phyloP scores from a whole-genome alignment of 2,113 vertebrate species.

The Catagonus wagneri region DNA sequence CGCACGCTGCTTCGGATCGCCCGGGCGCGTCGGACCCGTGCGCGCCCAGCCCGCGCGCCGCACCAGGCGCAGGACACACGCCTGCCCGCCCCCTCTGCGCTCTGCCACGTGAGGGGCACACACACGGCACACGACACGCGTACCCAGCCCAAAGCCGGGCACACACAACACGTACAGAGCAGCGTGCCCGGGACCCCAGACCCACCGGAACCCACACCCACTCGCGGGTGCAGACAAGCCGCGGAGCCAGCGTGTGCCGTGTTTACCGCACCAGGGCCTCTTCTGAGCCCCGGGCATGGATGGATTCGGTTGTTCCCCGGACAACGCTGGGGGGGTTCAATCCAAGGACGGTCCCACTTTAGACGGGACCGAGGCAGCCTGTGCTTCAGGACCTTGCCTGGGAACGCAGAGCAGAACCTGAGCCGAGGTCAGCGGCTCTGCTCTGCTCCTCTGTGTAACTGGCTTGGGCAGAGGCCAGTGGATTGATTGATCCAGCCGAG shows the following conservation, averaged over 20 bases:
- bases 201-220: neutral
- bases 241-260: fast-evolving
- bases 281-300: neutral
- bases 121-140: neutral
- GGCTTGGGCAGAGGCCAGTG: neutral
- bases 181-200: neutral
- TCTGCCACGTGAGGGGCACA: neutral
- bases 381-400: neutral
- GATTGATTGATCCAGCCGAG: neutral
- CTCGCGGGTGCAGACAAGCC: neutral
- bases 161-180: neutral
- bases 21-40: neutral
- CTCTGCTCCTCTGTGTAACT: neutral
- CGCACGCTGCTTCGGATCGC: conserved; percentile 1
- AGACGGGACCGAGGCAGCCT: neutral
- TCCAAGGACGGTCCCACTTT: neutral
- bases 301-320: neutral
- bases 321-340: neutral
- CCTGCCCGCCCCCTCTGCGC: neutral
- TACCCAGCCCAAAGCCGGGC: neutral
- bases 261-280: fast-evolving
- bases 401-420: neutral
- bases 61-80: neutral
- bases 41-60: neutral
- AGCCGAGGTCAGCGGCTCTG: fast-evolving